phyloP scores from a whole-genome alignment of 2,113 vertebrate genomes.

The Podarcis raffonei region DNA sequence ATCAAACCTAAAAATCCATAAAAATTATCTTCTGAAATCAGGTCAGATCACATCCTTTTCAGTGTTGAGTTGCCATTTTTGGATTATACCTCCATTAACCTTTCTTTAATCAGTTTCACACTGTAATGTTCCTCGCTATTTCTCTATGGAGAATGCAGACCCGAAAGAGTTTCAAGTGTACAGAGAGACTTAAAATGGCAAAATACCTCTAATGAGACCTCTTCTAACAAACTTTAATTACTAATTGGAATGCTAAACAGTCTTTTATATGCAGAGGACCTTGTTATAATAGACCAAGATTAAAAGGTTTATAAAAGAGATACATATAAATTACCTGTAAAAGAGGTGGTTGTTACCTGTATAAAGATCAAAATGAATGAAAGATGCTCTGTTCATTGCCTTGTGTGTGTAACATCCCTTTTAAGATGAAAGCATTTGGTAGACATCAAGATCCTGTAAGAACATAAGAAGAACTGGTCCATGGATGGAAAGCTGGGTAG shows the following conservation, averaged over 20 bases:
- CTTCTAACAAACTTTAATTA: slow-evolving; percentile 27
- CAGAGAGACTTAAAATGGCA: slow-evolving; percentile 6
- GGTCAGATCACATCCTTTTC: not conserved
- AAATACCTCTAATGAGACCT: slow-evolving; percentile 5
- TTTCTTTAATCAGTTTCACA: slow-evolving; percentile 25
- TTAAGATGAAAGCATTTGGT: not conserved
- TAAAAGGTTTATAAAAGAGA: slow-evolving; percentile 12
- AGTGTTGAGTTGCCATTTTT: slow-evolving; percentile 3
- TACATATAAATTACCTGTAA: slow-evolving; percentile 14
- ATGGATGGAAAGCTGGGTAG: too few relatives aligned
- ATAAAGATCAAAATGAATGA: slow-evolving; percentile 22
- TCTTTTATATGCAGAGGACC: slow-evolving; percentile 13
- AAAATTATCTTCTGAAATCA: not conserved
- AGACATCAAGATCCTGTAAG: not conserved
- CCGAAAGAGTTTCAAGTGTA: not conserved
- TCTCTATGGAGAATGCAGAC: not conserved
- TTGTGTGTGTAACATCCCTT: not conserved
- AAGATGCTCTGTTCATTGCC: not conserved
- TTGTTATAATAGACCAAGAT: slow-evolving; percentile 18
- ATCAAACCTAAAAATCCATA: not conserved
- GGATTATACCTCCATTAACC: slow-evolving; percentile 20
- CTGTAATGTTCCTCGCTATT: not conserved
- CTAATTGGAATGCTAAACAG: slow-evolving; percentile 11
- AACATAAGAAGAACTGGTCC: too few relatives aligned
- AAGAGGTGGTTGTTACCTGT: not conserved